Evolutionary conservation across 2,888 invertebrate genomes (phyloP), one percentile per base, ranked within the genome.

Genomic region (Ditula angustiorana): DNA sequence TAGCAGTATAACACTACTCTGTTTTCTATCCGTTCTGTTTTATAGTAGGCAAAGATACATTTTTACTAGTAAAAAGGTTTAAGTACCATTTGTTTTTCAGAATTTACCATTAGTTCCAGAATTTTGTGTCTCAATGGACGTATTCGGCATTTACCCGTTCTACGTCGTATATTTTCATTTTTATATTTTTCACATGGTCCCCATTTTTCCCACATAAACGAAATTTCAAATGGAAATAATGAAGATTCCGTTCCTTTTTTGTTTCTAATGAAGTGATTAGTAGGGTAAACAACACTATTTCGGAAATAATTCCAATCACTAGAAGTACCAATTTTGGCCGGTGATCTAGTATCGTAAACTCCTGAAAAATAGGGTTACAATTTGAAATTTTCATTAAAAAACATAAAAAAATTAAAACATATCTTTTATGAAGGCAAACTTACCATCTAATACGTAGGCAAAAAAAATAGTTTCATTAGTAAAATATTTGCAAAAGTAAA

Each of bases 171-270:
- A 23, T 79, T 79, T 7, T 85, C 79, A 50, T 82, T 72, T 8
- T 85, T 82, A 69, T 93, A 93, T 19, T 87, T 80, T 71, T 93
- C 87, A 73, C 95, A 95, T n/a, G 82, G 75, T 2, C 93, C 79
- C 94, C 94, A 94, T 2, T 84, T 74, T 59, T 86, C 87, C 94
- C 94, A 94, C 71, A 91, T 86, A 2, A 93, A 93, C 21, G 87
- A 73, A 30, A 94, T 68, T 76, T 93, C 91, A 59, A 94, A 79
- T 56, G 75, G 79, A 37, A 93, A 70, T 60, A 87, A 87, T 56
- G 84, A 74, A 35, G 28, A 50, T 13, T 30, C 19, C 93, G 91
- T 30, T 74, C 68, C 71, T 86, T 85, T 53, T 81, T 78, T 10
- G 93, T 80, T 69, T 28, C 78, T 76, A 61, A 94, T 88, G 52